These are phyloP conservation scores for Heterodera filipjevi DNA, from an alignment of 2,888 invertebrate species.

Conservation along the genomic window DNA sequence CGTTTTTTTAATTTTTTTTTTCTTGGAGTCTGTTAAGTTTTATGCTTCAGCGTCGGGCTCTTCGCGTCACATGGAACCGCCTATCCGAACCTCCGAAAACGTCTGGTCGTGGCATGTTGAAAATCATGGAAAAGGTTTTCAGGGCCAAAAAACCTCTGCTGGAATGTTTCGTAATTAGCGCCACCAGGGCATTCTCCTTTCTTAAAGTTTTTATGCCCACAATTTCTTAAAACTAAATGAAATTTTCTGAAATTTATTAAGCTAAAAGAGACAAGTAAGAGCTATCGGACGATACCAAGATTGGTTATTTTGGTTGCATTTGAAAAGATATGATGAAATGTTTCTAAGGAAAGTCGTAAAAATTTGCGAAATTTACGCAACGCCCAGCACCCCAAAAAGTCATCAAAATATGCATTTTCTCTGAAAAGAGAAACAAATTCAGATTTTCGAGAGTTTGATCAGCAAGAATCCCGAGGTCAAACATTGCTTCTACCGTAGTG, in stretches of 20 bases:
- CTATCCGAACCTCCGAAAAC: conserved; percentile 59
- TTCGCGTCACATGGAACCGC: conserved; percentile 59
- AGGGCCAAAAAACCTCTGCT: too few relatives aligned
- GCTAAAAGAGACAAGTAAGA: too few relatives aligned
- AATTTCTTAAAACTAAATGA: too few relatives aligned
- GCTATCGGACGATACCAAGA: too few relatives aligned
- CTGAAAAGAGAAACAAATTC: too few relatives aligned
- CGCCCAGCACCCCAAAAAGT: not conserved
- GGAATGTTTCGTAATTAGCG: too few relatives aligned
- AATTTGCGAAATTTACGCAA: not conserved
- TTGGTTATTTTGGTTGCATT: too few relatives aligned
- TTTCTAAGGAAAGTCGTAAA: too few relatives aligned
- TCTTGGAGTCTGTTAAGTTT: not conserved
- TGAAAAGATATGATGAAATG: too few relatives aligned
- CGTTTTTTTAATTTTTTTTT: not conserved
- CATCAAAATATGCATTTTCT: conserved; percentile 17
- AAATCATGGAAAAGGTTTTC: conserved; percentile 60
- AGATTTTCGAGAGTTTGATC: conserved; percentile 53
- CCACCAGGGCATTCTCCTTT: too few relatives aligned
- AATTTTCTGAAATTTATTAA: too few relatives aligned
- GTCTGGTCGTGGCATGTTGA: conserved; percentile 56
- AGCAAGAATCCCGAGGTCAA: conserved; percentile 49
- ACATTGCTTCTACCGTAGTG: conserved; percentile 56
- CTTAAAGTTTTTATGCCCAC: too few relatives aligned
- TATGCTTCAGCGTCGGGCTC: conserved; percentile 53